A percentile compares a stretch with the other conserved stretches of the same genome.
These are phyloP conservation scores for Astreopora myriophthalma DNA, from an alignment of 64 coral and sea anemone genomes.

Conservation along the genomic window DNA sequence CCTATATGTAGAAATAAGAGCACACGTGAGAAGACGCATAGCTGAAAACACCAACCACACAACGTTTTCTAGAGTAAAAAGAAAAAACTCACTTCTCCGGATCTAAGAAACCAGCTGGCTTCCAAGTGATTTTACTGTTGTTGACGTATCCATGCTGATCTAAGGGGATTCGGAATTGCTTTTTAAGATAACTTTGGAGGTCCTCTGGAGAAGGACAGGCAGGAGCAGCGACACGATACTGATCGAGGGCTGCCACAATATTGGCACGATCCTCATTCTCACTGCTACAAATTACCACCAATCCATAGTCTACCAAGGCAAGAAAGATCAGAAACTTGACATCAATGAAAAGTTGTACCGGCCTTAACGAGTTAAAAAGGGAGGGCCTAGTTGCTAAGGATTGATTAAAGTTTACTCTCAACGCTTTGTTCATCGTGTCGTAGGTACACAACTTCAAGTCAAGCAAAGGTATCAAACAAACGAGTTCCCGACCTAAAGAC, in stretches of 20 bases:
- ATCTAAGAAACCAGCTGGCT: constrained; percentile 70
- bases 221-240: constrained; percentile 60
- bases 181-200: constrained; percentile 57
- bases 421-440: too few relatives aligned
- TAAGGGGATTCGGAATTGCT: constrained; percentile 31
- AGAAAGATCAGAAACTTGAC: too few relatives aligned
- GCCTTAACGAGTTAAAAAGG: too few relatives aligned
- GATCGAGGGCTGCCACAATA: constrained; percentile 86
- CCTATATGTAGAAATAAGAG: background rate
- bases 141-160: constrained; percentile 45
- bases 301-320: constrained; percentile 59
- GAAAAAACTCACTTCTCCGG: constrained; percentile 46
- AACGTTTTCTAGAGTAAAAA: background rate
- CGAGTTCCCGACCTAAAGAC: too few relatives aligned
- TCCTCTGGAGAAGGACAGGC: constrained; percentile 32
- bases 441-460: too few relatives aligned
- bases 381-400: too few relatives aligned
- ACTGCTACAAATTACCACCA: constrained; percentile 84
- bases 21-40: background rate
- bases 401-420: too few relatives aligned
- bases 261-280: constrained; percentile 85
- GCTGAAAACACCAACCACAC: background rate
- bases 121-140: constrained; percentile 60
- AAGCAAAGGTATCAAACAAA: background rate
- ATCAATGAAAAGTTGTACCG: too few relatives aligned